phyloP scores from a whole-genome alignment of 2,888 invertebrate species.

The Eupithecia subfuscata region DNA sequence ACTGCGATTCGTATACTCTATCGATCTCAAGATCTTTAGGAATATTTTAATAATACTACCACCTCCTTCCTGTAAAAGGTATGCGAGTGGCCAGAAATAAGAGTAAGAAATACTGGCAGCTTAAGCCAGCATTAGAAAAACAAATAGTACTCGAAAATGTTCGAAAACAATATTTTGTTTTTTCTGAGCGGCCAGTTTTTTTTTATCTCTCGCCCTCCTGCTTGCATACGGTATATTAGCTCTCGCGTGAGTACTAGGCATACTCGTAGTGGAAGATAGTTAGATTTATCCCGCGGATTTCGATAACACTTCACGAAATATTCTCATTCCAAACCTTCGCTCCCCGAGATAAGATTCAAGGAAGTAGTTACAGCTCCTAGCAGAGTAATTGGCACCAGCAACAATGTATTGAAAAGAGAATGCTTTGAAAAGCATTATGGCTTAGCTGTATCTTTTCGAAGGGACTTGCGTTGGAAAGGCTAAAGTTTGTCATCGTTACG shows the following conservation, averaged over 20 bases:
- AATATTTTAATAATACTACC: slow-evolving; percentile 27
- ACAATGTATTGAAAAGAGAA: slow-evolving; percentile 2
- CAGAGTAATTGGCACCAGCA: not conserved
- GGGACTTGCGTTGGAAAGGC: not conserved
- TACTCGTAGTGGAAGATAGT: not conserved
- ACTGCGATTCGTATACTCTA: slow-evolving; percentile 38
- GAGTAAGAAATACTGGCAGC: not conserved
- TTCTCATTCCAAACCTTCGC: not conserved
- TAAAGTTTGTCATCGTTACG: not conserved
- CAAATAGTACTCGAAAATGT: not conserved
- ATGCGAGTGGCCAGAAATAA: not conserved
- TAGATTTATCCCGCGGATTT: not conserved
- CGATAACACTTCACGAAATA: not conserved
- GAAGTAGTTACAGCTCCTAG: not conserved
- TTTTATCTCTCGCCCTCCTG: not conserved
- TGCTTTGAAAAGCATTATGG: not conserved
- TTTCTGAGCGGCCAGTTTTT: not conserved
- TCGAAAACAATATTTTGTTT: not conserved
- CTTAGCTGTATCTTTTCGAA: not conserved
- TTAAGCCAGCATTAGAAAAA: not conserved
- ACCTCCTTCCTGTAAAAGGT: not conserved
- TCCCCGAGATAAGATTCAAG: not conserved
- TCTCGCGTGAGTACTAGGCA: too few relatives aligned
- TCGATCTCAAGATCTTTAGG: slow-evolving; percentile 35
- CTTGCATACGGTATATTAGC: not conserved